Conservation (phyloP, 92 coral and sea anemone genomes). For the Porites evermanni region DNA sequence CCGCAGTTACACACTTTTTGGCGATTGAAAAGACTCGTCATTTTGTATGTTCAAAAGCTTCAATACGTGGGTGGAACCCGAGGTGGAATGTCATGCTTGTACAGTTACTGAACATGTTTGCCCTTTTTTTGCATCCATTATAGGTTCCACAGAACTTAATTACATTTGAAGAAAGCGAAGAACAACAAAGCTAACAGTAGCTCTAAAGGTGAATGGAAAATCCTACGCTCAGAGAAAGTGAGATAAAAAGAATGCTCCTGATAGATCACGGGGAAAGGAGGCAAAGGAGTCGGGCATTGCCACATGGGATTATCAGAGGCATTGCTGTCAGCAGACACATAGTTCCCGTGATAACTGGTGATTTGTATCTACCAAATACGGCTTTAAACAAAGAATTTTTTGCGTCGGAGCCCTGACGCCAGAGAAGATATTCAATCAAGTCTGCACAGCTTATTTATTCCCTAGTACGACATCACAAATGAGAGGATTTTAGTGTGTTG, state of each 20-base stretch:
- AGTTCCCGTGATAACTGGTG: background rate
- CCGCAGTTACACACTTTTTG: too few species aligned
- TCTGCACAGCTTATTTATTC: background rate
- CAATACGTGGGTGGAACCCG: too few species aligned
- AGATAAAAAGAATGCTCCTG: background rate
- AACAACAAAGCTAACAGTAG: constrained; percentile 34
- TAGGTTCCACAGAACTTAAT: constrained; percentile 90
- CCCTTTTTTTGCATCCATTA: background rate
- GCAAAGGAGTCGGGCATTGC: background rate
- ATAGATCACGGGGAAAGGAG: background rate
- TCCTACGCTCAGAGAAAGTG: background rate
- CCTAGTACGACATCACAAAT: background rate
- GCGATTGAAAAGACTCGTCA: too few species aligned
- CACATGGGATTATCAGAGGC: background rate
- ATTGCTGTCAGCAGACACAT: background rate
- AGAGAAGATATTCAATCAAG: background rate
- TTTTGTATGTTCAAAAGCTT: too few species aligned
- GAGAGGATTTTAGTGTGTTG: background rate
- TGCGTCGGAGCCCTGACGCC: background rate
- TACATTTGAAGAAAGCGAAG: constrained; percentile 92
- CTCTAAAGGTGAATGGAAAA: background rate
- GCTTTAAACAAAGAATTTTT: background rate
- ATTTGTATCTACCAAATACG: background rate
- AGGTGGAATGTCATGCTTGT: background rate
- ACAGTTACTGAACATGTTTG: background rate